Conservation (phyloP, 2,888 invertebrate species). For the Allolobophora icterica region DNA sequence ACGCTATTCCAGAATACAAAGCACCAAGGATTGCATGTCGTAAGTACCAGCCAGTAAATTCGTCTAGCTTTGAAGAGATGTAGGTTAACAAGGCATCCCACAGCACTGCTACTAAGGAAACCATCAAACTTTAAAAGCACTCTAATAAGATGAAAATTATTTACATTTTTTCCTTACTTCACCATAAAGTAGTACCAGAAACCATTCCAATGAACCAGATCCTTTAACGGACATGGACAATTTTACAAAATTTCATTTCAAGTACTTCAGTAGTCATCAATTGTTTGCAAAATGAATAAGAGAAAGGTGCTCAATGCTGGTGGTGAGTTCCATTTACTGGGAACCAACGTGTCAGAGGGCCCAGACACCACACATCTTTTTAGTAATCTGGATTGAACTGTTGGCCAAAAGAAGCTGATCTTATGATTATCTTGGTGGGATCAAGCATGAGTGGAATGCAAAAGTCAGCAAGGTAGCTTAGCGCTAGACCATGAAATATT, state of each 20-base stretch:
- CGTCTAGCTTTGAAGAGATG: conserved; percentile 29
- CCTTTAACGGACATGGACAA: not conserved
- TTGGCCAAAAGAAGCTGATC: no score
- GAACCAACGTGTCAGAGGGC: no score
- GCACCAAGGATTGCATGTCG: conserved; percentile 72
- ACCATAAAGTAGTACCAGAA: not conserved
- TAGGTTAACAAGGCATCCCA: conserved; percentile 15
- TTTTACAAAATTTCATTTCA: not conserved
- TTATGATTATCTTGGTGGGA: no score
- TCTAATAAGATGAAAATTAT: not conserved
- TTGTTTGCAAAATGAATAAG: no score
- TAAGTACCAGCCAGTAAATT: conserved; percentile 26
- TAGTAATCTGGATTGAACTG: no score
- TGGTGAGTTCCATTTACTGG: no score
- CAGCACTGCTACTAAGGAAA: not conserved
- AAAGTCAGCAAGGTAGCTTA: no score
- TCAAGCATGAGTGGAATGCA: no score
- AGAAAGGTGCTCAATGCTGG: no score
- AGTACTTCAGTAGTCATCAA: no score
- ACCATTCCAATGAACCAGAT: not conserved
- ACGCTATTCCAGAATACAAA: conserved; percentile 73
- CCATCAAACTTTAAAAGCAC: not conserved
- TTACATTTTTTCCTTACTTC: not conserved
- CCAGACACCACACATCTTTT: no score
- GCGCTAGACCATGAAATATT: no score